Conservation (phyloP, 2,797 vertebrate genomes). For the Scolopax bukidnonensis region DNA sequence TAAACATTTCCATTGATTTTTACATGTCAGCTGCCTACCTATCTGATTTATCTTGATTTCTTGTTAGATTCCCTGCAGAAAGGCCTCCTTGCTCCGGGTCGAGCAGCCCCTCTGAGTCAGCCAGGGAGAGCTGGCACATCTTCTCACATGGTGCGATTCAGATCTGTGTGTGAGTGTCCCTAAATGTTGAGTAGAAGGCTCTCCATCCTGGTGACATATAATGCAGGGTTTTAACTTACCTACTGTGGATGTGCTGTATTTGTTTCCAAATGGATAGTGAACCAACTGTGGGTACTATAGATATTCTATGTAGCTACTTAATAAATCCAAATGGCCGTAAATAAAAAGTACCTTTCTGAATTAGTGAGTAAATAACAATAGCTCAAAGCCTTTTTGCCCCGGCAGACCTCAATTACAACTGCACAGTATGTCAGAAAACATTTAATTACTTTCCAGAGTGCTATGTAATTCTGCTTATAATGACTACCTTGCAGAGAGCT, state of each 20-base stretch:
- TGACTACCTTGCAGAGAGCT: not conserved
- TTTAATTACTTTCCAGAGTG: conserved; percentile 1
- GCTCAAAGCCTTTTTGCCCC: not conserved
- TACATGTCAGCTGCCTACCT: not conserved
- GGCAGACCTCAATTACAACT: not conserved
- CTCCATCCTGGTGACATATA: conserved; percentile 3
- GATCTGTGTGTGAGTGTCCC: not conserved
- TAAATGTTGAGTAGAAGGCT: not conserved
- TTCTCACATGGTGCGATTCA: not conserved
- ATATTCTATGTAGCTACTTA: conserved; percentile 11
- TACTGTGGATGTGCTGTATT: not conserved
- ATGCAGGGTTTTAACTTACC: conserved; percentile 36
- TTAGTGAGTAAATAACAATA: conserved; percentile 15
- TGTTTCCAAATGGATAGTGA: conserved; percentile 36
- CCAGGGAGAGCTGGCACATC: not conserved
- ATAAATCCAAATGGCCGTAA: not conserved
- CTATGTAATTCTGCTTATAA: not conserved
- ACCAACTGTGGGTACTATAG: not conserved
- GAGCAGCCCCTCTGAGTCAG: not conserved
- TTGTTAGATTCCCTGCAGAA: not conserved
- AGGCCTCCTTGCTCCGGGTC: not conserved
- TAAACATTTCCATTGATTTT: not conserved
- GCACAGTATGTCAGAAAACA: not conserved
- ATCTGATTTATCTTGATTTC: not conserved
- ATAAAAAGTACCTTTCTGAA: conserved; percentile 15